Evolutionary conservation across 2,113 vertebrate species (phyloP), one percentile per base, ranked within the genome.

Genomic region (Lates calcarifer): DNA sequence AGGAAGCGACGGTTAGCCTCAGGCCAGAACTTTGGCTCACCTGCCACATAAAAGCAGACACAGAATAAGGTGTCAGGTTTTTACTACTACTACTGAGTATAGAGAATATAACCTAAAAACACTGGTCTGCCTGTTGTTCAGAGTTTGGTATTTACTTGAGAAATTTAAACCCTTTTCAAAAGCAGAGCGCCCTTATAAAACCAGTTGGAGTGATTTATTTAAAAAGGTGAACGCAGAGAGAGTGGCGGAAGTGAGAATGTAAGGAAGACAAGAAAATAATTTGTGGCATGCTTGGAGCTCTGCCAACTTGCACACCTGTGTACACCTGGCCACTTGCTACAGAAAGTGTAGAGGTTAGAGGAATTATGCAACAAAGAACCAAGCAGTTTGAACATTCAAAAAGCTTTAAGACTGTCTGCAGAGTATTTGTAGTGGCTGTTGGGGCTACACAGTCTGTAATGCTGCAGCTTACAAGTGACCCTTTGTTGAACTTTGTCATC

Each of bases 1-100:
- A 99, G 92, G 83, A 99, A 97, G 17, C 98, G 95, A 35, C 96
- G 96, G 85, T 97, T 98, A 35, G 98, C 98, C 90, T 99, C 98
- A 7, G 97, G 97, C 89, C 98, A 95, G 85, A 98, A 94, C 84
- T 93, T 96, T 43, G 96, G 94, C 67, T 99, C 97, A 73, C 98
- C 98, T 99, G 85, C 53, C 18, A 28, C 5, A 78, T n/a, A 5
- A 63, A 26, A 64, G 31, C 18, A 71, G 5, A 79, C 3, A 73
- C 2, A 10, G 28, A 13, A 58, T 13, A 15, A 24, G 11, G 2
- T 15, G n/a, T 33, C 3, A 43, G n/a, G n/a, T n/a, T n/a, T n/a
- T n/a, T n/a, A n/a, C n/a, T n/a, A n/a, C n/a, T n/a, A n/a, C n/a
- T n/a, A n/a, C n/a, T n/a, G n/a, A n/a, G n/a, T 41, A 41, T 2